Base-by-base conservation (phyloP, 2,888 invertebrate genomes). In the Tuberolachnus salignus region DNA sequence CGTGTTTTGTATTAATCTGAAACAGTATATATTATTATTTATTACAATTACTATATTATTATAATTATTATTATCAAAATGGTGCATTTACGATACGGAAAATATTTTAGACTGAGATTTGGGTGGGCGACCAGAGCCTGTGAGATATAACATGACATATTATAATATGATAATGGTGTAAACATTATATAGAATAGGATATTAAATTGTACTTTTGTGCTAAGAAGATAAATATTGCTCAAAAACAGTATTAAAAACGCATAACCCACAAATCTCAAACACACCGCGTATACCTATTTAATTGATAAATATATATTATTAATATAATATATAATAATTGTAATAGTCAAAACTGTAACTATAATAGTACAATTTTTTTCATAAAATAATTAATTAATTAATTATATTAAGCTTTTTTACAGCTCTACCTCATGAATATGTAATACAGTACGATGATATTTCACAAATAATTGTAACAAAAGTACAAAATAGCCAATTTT, bases 401-500 rank as follows among this genome's bases (percentile, higher is more conserved):
- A 34, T 34, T 34, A 44, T 64, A 66, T 75, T 78, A 78, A 78
- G 78, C 78, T 69, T 78, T 59, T 78, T 78, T 78, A 78, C 78
- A 78, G 78, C 51, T 78, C 78, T 78, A 78, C 78, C 78, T 78
- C 78, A 69, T 78, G 78, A 69, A 72, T 73, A 53, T 73, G 23
- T 71, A 46, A 46, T 46, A 51, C 78, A 78, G 78, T 78, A 78
- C 49, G 78, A 67, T 13, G 10, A 46, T 78, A 78, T 66, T 69
- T 78, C 78, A 78, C 78, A 78, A 78, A 78, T 78, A 78, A 26
- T 78, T 69, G 78, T 78, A 78, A 78, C 78, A 78, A 69, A 78
- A 78, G 78, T 78, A 78, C 78, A 78, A 78, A 78, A 78, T 78
- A 78, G 78, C 78, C 78, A 78, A 78, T 78, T 78, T 78, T 78